Percentiles rank a stretch among this genome's conserved stretches.
phyloP scores from a whole-genome alignment of 2,797 vertebrate species.

The Microctenopoma lineatum region DNA sequence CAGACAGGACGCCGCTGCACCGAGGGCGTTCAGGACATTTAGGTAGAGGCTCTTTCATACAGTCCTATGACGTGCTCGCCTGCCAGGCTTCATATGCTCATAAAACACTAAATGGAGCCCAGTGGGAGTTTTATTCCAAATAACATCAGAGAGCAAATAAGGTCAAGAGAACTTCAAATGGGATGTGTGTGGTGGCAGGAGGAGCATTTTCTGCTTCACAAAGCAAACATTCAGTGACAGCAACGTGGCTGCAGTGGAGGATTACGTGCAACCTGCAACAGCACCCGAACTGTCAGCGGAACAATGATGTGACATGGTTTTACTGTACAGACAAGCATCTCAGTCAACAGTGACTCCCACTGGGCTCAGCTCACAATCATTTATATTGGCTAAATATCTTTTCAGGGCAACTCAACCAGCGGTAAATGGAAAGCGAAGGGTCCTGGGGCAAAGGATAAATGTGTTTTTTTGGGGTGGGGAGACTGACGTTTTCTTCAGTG shows the following conservation, averaged over 20 bases:
- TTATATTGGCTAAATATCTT: slow-evolving; percentile 74
- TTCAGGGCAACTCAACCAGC: slow-evolving; percentile 73
- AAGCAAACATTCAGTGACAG: background rate
- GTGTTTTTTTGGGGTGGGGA: slow-evolving; percentile 14
- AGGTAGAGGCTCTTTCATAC: slow-evolving; percentile 46
- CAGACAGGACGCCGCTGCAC: slow-evolving; percentile 57
- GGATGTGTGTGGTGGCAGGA: slow-evolving; percentile 7
- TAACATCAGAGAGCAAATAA: slow-evolving; percentile 48
- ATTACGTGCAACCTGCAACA: background rate
- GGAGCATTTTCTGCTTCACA: background rate
- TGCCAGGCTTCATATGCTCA: slow-evolving; percentile 34
- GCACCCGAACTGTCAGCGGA: slow-evolving; percentile 7
- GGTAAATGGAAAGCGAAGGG: slow-evolving; percentile 72
- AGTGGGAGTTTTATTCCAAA: slow-evolving; percentile 44
- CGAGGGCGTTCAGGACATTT: slow-evolving; percentile 32
- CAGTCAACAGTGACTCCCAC: slow-evolving; percentile 60
- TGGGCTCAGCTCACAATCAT: slow-evolving; percentile 69
- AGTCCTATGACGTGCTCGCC: slow-evolving; percentile 13
- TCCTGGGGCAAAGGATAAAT: slow-evolving; percentile 47
- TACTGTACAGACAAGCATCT: slow-evolving; percentile 47
- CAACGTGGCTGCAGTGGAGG: background rate
- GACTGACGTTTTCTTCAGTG: background rate
- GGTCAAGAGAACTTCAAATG: slow-evolving; percentile 11
- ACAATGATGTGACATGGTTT: slow-evolving; percentile 14
- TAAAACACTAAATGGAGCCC: slow-evolving; percentile 44